These are phyloP conservation scores for Stomorhina lunata DNA, from an alignment of 2,888 invertebrate genomes.

Conservation along the genomic window DNA sequence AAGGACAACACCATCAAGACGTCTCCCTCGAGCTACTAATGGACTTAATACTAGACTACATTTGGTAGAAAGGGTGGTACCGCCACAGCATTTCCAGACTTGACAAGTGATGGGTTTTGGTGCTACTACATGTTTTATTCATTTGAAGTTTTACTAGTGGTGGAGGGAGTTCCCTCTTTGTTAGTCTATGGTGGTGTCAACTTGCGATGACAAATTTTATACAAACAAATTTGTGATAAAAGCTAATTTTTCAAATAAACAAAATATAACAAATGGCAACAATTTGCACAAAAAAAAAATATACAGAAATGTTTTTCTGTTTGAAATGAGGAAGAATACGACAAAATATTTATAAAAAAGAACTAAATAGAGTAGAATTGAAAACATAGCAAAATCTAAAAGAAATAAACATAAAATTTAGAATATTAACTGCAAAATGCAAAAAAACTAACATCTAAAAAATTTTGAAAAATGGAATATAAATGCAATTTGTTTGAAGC, in stretches of 20 bases:
- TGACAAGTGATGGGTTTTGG: background rate
- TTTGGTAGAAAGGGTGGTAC: background rate
- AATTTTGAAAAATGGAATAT: constrained; percentile 48
- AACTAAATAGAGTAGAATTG: constrained; percentile 4
- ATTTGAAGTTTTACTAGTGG: background rate
- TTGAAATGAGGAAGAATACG: background rate
- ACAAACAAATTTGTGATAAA: constrained; percentile 66
- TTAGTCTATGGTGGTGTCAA: constrained; percentile 48
- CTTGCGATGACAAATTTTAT: constrained; percentile 63
- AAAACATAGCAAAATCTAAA: constrained; percentile 5
- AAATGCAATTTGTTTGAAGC: constrained; percentile 61
- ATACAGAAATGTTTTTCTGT: background rate
- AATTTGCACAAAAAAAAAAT: constrained; percentile 39
- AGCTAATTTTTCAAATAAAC: constrained; percentile 67
- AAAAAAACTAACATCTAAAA: background rate
- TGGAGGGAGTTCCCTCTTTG: background rate
- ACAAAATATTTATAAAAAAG: constrained; percentile 38
- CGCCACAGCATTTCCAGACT: background rate
- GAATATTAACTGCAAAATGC: constrained; percentile 21
- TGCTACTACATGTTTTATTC: background rate
- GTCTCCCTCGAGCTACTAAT: constrained; percentile 1
- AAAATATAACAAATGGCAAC: constrained; percentile 62
- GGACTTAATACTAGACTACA: constrained; percentile 32
- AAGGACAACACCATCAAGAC: background rate
- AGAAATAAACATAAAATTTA: constrained; percentile 35